Evolutionary conservation across 2,888 invertebrate genomes (phyloP).

Genomic region (Euspilapteryx auroguttella): DNA sequence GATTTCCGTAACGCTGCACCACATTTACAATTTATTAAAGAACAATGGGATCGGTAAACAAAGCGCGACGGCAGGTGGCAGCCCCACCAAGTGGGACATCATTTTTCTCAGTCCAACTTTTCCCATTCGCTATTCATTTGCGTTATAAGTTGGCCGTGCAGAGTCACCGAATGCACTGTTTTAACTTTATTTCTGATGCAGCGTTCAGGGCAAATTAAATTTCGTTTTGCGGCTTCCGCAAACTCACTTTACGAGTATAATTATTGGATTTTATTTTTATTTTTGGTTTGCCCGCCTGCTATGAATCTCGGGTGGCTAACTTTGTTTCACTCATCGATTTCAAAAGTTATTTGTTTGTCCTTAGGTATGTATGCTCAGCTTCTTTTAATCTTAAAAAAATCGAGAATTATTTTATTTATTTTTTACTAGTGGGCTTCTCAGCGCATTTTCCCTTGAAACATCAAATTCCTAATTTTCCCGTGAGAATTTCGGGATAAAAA

Average conservation of each 20-base stretch:
- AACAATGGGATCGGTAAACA: conserved; percentile 42
- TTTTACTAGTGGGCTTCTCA: too few species aligned
- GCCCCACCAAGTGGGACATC: conserved; percentile 42
- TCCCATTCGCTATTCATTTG: conserved; percentile 61
- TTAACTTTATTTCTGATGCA: conserved; percentile 62
- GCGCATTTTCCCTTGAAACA: too few species aligned
- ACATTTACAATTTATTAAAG: conserved; percentile 35
- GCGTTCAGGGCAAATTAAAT: conserved; percentile 61
- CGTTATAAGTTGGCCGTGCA: conserved; percentile 55
- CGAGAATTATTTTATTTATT: too few species aligned
- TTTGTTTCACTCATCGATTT: conserved; percentile 16
- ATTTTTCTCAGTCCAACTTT: conserved; percentile 58
- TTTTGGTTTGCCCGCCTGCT: conserved; percentile 10
- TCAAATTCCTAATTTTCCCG: too few species aligned
- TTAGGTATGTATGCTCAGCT: too few species aligned
- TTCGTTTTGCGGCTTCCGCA: conserved; percentile 58
- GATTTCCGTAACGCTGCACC: too few species aligned
- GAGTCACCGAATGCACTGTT: conserved; percentile 51
- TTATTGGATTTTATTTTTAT: conserved; percentile 36
- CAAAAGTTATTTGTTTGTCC: too few species aligned
- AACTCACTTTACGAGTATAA: conserved; percentile 50
- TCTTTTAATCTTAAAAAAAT: too few species aligned
- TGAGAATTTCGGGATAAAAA: too few species aligned
- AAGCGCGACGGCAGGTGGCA: conserved; percentile 24
- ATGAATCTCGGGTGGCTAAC: conserved; percentile 16